A percentile compares a stretch with the other conserved stretches of the same genome.
Conservation (phyloP, 2,797 vertebrate species). For the Hybognathus amarus region DNA sequence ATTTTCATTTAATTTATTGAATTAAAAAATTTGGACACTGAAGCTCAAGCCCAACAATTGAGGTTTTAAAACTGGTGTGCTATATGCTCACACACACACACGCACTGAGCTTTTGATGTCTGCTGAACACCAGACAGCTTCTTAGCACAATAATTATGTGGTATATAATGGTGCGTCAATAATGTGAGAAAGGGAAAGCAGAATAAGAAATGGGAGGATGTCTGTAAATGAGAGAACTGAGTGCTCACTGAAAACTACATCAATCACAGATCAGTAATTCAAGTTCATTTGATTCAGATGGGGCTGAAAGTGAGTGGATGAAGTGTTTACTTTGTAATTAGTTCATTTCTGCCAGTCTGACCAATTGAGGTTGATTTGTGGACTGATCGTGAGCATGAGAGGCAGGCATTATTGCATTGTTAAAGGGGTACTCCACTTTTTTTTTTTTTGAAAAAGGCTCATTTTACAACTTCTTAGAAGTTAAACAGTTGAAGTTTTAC, state of each 20-base stretch:
- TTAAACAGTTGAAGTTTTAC: too few species aligned
- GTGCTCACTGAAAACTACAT: neutral
- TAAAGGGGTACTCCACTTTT: too few species aligned
- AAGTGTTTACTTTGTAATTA: neutral
- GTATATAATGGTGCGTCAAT: constrained; percentile 24
- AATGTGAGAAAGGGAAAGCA: neutral
- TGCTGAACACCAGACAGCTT: too few species aligned
- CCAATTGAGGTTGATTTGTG: neutral
- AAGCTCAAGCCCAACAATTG: neutral
- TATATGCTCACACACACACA: neutral
- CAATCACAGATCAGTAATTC: neutral
- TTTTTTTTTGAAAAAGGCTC: too few species aligned
- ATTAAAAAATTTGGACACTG: neutral
- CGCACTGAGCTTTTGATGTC: too few species aligned
- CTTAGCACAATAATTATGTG: too few species aligned
- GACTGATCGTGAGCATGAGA: neutral
- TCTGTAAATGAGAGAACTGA: neutral
- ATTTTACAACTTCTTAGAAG: too few species aligned
- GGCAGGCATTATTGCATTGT: constrained; percentile 6
- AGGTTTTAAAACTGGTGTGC: neutral
- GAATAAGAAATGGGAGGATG: neutral
- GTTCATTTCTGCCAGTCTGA: neutral
- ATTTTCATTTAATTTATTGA: too few species aligned
- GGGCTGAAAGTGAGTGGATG: neutral
- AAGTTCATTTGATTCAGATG: neutral